A percentile compares a stretch with the other conserved stretches of the same genome.
phyloP scores from a whole-genome alignment of 2,888 invertebrate genomes.

The Tinea trinotella region DNA sequence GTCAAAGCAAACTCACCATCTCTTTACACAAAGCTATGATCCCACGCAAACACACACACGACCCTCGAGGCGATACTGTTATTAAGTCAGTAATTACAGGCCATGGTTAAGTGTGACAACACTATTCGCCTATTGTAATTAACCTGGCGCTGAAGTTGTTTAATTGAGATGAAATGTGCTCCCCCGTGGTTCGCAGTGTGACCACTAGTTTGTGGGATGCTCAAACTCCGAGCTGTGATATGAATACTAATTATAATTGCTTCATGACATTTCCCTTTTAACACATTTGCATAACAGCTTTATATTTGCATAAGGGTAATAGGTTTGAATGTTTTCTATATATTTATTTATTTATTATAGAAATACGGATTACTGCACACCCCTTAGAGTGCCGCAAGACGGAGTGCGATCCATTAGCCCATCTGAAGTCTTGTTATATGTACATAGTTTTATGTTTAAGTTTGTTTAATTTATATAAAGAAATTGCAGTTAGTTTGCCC shows the following conservation, averaged over 20 bases:
- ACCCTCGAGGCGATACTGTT: background rate
- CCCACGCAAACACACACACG: background rate
- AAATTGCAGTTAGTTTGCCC: too few species aligned
- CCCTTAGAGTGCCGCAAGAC: too few species aligned
- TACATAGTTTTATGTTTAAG: too few species aligned
- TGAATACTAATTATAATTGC: conserved; percentile 12
- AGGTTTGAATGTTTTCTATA: too few species aligned
- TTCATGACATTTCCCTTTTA: background rate
- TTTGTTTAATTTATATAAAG: too few species aligned
- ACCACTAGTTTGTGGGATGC: conserved; percentile 12
- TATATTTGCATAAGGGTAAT: background rate
- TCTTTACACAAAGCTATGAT: too few species aligned
- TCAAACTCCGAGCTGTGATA: conserved; percentile 1
- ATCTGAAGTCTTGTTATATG: too few species aligned
- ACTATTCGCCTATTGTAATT: conserved; percentile 14
- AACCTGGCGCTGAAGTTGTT: conserved; percentile 32
- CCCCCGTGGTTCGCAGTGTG: conserved; percentile 34
- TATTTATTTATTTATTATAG: too few species aligned
- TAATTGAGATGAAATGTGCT: conserved; percentile 46
- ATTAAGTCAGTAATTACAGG: conserved; percentile 7
- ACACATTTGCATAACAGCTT: conserved; percentile 10
- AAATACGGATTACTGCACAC: too few species aligned
- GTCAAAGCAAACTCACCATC: too few species aligned
- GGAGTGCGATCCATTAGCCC: too few species aligned
- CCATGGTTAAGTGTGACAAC: conserved; percentile 3